Evolutionary conservation across 2,797 vertebrate species (phyloP).

Genomic region (Lagodon rhomboides): DNA sequence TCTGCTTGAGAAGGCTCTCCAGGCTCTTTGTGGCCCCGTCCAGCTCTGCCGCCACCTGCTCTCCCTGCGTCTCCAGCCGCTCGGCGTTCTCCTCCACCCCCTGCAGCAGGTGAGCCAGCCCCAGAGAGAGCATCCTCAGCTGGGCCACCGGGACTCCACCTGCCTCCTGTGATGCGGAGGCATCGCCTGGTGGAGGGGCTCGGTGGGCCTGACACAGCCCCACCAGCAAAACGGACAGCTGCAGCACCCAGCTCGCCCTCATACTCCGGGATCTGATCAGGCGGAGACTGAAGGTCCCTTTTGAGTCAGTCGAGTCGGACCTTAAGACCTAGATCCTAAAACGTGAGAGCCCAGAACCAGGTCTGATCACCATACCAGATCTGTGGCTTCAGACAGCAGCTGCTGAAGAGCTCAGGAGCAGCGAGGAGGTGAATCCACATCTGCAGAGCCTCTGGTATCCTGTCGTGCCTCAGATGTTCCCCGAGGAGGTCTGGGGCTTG

Average conservation of each 20-base stretch:
- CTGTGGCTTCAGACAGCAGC: neutral
- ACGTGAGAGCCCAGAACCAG: neutral
- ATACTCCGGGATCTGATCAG: slow-evolving; percentile 24
- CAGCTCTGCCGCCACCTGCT: slow-evolving; percentile 50
- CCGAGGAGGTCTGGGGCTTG: slow-evolving; percentile 29
- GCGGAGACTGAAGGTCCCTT: neutral
- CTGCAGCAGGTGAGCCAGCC: slow-evolving; percentile 66
- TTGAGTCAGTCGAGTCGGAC: neutral
- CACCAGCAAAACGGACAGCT: slow-evolving; percentile 49
- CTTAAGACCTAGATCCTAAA: slow-evolving; percentile 10
- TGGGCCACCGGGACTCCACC: slow-evolving; percentile 49
- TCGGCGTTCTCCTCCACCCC: slow-evolving; percentile 44
- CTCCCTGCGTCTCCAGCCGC: slow-evolving; percentile 47
- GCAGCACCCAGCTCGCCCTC: slow-evolving; percentile 38
- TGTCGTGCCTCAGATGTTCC: slow-evolving; percentile 26
- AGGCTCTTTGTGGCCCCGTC: slow-evolving; percentile 25
- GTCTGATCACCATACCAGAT: slow-evolving; percentile 15
- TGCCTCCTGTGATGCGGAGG: slow-evolving; percentile 9
- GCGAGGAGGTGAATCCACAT: slow-evolving; percentile 17
- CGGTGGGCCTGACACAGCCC: slow-evolving; percentile 30
- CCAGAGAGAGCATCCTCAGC: slow-evolving; percentile 63
- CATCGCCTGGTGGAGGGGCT: neutral
- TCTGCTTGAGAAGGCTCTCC: slow-evolving; percentile 50
- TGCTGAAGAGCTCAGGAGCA: neutral
- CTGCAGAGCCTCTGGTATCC: neutral